Base-by-base conservation (phyloP, 2,888 invertebrate species). In the Hyppa rectilinea region DNA sequence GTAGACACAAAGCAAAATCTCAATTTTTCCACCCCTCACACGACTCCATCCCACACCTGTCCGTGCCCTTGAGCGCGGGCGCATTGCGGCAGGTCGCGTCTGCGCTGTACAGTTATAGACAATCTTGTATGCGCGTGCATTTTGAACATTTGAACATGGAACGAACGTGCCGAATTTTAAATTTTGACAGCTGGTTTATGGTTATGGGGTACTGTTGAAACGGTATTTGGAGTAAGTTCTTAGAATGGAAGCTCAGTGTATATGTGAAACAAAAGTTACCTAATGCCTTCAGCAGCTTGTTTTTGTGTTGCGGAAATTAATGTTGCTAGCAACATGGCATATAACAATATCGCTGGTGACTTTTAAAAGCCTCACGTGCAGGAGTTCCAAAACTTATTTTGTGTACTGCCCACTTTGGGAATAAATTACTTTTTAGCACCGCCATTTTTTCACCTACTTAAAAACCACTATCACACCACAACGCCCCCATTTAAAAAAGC, bases 51-150 rank as follows among this genome's bases (percentile, higher is more conserved):
- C 34, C 56, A 73, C 34, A 2, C 23, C 7, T 67, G 63, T 78
- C 55, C 86, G 67, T 88, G 94, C 91, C 94, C 94, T 94, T 94
- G 95, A 91, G 90, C 88, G 90, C 91, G 90, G 86, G 87, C 90
- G 89, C 91, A 89, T 94, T 95, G 95, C 85, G 94, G 95, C 94
- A 94, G 94, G 94, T 95, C 95, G 92, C 87, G 91, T 77, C 81
- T 84, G 86, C 79, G 78, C 75, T 71, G 83, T 86, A 91, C 91
- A 90, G 91, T 92, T 92, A 92, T 91, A 92, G 84, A 80, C 69
- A 70, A 79, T 82, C 75, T 81, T 82, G 71, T 77, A 82, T 73
- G 80, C 73, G 58, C 73, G 56, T 78, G 75, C 78, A 80, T 72
- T n/a, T 66, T 71, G 71, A 71, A 84, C 69, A 65, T 67, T 70